A percentile compares a stretch with the other conserved stretches of the same genome.
Conservation (phyloP, 2,888 invertebrate species). For the Sipha maydis region DNA sequence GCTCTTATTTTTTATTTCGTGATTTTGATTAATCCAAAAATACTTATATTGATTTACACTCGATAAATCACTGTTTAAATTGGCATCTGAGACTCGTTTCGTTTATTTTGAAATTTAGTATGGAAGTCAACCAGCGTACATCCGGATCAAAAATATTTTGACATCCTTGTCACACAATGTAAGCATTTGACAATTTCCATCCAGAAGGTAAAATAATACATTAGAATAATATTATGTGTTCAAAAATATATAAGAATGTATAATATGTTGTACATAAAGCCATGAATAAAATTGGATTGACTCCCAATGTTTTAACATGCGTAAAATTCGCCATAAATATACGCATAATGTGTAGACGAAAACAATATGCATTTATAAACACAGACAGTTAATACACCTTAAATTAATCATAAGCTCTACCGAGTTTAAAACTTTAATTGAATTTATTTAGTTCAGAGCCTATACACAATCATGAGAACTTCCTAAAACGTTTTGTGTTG, state of each 20-base stretch:
- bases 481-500: neutral
- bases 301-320: no score
- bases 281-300: no score
- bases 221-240: neutral
- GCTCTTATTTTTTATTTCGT: neutral
- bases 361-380: no score
- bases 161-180: conserved; percentile 12
- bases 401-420: neutral
- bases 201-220: conserved; percentile 24
- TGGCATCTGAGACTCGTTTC: neutral
- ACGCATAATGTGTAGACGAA: no score
- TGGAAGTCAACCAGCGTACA: neutral
- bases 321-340: no score
- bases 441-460: neutral
- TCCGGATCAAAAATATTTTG: conserved; percentile 17
- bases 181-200: neutral
- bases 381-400: no score
- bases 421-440: neutral
- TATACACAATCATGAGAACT: neutral
- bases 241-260: no score
- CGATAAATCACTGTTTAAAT: neutral
- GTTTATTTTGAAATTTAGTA: conserved; percentile 18
- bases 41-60: neutral
- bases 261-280: no score
- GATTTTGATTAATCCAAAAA: neutral